Evolutionary conservation across 2,113 vertebrate genomes (phyloP), one percentile per base, ranked within the genome.

Genomic region (Cervus canadensis): DNA sequence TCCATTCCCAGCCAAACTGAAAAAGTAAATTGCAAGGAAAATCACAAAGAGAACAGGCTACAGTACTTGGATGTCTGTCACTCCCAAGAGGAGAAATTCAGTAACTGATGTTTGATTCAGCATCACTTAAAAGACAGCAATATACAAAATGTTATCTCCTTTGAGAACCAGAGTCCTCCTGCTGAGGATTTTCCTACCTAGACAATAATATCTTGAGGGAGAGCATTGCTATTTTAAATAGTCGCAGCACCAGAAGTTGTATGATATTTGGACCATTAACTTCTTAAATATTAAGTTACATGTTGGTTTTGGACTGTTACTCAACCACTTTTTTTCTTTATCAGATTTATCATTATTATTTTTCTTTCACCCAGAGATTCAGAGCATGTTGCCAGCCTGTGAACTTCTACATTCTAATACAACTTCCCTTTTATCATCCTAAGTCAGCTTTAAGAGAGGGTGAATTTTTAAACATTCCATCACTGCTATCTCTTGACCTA

Each of bases 11-110:
- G 45, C 4, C 33, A 97, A 30, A 33, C 5, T 96, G 40, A 89
- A 25, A n/a, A 76, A 23, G 28, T 97, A 97, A 64, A 92, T 82
- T 26, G 30, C 7, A 16, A 96, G 60, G 19, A 98, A 98, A 82
- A 97, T 13, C 2, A 50, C 19, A 13, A 97, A 97, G 19, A 98
- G 33, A n/a, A 67, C 62, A 0, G 2, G 94, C 7, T 91, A 23
- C 16, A 93, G 40, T 25, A 36, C 67, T 48, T 95, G 36, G 30
- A 50, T 92, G 17, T 95, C 94, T 45, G 96, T 97, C 25, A 97
- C 21, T 83, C 97, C 95, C 60, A 98, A 79, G 1, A 98, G 86
- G 25, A 98, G 3, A 96, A 98, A 98, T 74, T 97, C 93, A 57
- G 62, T 56, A 26, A 94, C 64, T 25, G 54, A 93, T 0, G 96